These are phyloP conservation scores for Crioceris asparagi DNA, from an alignment of 2,888 invertebrate species.

Conservation along the genomic window DNA sequence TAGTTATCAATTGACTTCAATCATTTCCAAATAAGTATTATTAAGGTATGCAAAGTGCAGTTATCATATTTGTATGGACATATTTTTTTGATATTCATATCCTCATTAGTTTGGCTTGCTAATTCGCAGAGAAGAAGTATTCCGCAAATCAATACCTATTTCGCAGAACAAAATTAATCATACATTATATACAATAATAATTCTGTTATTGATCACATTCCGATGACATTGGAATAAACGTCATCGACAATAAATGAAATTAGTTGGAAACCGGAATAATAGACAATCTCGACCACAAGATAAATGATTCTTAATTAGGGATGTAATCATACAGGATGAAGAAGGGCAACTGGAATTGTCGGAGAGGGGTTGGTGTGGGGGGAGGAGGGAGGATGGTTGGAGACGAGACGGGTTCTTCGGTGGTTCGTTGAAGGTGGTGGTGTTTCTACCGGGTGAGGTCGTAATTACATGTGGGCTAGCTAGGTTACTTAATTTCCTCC, in stretches of 20 bases:
- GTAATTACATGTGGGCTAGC: conserved; percentile 33
- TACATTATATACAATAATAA: too few species aligned
- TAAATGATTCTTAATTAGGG: conserved; percentile 26
- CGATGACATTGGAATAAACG: background rate
- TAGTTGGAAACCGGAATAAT: conserved; percentile 10
- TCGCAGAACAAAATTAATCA: too few species aligned
- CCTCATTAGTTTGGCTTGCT: too few species aligned
- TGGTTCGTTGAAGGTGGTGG: conserved; percentile 23
- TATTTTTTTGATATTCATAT: too few species aligned
- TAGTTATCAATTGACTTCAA: too few species aligned
- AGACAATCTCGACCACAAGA: conserved; percentile 19
- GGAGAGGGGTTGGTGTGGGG: conserved; percentile 7
- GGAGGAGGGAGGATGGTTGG: background rate
- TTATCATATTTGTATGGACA: too few species aligned
- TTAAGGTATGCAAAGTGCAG: too few species aligned
- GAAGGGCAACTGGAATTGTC: conserved; percentile 2
- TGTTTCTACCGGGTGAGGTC: conserved; percentile 28
- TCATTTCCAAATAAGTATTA: too few species aligned
- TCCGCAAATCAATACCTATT: too few species aligned
- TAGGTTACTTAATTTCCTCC: conserved; percentile 35
- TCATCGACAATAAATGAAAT: conserved; percentile 7
- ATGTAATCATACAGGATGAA: conserved; percentile 21
- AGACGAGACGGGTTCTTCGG: background rate
- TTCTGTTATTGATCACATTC: too few species aligned
- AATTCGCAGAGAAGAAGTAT: too few species aligned